Base-by-base conservation (phyloP, 2,113 vertebrate species). In the Chroicocephalus ridibundus region DNA sequence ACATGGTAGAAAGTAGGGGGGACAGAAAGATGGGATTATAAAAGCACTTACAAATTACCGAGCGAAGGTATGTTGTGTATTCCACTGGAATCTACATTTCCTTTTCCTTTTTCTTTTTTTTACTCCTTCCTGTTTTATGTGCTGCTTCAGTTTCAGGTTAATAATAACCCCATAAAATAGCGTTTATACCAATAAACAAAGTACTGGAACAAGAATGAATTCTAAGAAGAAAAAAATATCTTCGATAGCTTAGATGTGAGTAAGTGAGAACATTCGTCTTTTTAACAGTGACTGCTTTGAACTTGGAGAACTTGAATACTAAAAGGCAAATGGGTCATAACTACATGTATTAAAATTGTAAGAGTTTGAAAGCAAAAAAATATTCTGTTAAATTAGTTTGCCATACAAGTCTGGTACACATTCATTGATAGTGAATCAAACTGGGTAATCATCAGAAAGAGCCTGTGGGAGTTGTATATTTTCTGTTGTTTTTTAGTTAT, bases 271-370 rank as follows among this genome's bases (percentile, higher is more conserved):
- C n/a, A 58, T 90, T 76, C 1, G 3, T 71, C 57, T 82, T 87
- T 93, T 91, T 82, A 91, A 87, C 38, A 85, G 36, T 64, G 80
- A 16, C 77, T 84, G 34, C 77, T 92, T 95, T 94, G 88, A 95
- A 86, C 57, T 75, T 86, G 34, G 26, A 89, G 61, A 92, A 79
- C 69, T 34, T 72, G 86, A 86, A 85, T 91, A 17, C 86, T 78
- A 79, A 89, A 95, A 89, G 55, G 69, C 76, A 93, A 83, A 75
- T 52, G 52, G 95, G 74, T 97, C 88, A 92, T 88, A 96, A 83
- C 75, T 93, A 86, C 88, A 89, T 76, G 19, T 83, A 69, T 94
- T 94, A 65, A 95, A 94, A 82, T 65, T 88, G 57, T 82, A 79
- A 79, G 64, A 95, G 12, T 25, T 85, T 85, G 80, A 93, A 94